These are phyloP conservation scores for Limnephilus auricula DNA, from an alignment of 2,888 invertebrate species.

Conservation along the genomic window DNA sequence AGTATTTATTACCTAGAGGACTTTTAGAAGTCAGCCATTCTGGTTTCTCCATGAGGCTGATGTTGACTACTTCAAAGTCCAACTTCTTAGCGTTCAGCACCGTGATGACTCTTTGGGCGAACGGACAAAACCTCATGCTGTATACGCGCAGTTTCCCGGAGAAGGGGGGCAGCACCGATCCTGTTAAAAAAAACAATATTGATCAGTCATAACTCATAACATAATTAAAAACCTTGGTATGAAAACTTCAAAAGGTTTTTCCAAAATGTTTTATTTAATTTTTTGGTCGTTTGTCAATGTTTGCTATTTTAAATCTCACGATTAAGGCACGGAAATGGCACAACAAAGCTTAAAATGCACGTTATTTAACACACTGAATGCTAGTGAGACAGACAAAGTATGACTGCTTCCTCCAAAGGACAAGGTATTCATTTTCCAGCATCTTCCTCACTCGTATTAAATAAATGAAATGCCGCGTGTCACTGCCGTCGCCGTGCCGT, in stretches of 20 bases:
- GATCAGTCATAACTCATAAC: not conserved
- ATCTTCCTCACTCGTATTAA: too few relatives aligned
- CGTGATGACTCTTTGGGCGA: slow-evolving; percentile 86
- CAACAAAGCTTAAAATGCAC: too few relatives aligned
- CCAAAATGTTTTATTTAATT: too few relatives aligned
- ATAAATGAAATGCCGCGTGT: too few relatives aligned
- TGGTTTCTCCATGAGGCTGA: slow-evolving; percentile 87
- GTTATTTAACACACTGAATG: too few relatives aligned
- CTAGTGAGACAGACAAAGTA: too few relatives aligned
- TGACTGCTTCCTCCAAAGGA: too few relatives aligned
- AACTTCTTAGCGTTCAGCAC: slow-evolving; percentile 88
- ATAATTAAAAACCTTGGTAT: not conserved
- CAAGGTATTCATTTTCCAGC: too few relatives aligned
- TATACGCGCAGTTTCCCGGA: slow-evolving; percentile 85
- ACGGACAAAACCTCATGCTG: slow-evolving; percentile 92
- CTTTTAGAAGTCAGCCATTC: slow-evolving; percentile 87
- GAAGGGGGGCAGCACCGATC: slow-evolving; percentile 81
- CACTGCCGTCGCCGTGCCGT: too few relatives aligned
- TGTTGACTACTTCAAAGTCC: slow-evolving; percentile 85
- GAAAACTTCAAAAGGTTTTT: not conserved
- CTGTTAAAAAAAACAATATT: slow-evolving; percentile 73
- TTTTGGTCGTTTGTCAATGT: too few relatives aligned
- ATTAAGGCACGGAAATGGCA: too few relatives aligned
- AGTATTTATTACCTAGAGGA: slow-evolving; percentile 72
- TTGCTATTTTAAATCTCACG: too few relatives aligned